Base-by-base conservation (phyloP, 2,113 vertebrate species). In the Pampusana beccarii region DNA sequence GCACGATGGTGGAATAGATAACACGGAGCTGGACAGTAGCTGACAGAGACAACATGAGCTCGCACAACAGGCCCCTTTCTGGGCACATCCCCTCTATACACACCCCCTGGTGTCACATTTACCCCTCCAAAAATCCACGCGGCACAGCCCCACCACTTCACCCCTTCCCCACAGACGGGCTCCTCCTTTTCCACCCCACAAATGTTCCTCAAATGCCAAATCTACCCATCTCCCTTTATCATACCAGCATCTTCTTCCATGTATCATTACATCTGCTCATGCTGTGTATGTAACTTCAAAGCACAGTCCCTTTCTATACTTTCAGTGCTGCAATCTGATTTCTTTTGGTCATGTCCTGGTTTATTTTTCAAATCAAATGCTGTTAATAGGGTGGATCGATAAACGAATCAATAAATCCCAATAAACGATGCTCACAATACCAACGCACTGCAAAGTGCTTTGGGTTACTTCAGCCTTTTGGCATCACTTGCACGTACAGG, bases 1-100 rank as follows among this genome's bases (percentile, higher is more conserved):
- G 36, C 69, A 16, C 0, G 1, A 16, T 3, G 26, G 66, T 3
- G 61, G 48, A 17, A 5, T 8, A 29, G 40, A 5, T 36, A 70
- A 58, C 2, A 10, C 28, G 3, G 42, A 66, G 64, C n/a, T 23
- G 66, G 90, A 26, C 33, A 9, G 17, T 0, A 60, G 80, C 72
- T 42, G 36, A 17, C 60, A 51, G 28, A 15, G 66, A n/a, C 2
- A 7, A 29, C 9, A 29, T 6, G 48, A 6, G 5, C 13, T 34
- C 36, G 16, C 46, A 29, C 13, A 51, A 33, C 10, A 1, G 20
- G 24, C 5, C 34, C 21, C 44, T 33, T 42, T 46, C 31, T 4
- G 13, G 36, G 44, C 16, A 51, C 5, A 28, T 16, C 33, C 21
- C 33, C 21, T 31, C 25, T 11, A 4, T 20, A 34, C 0, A 1